These are phyloP conservation scores for Plutomurus gul DNA, from an alignment of 1,140 invertebrate species.

Conservation along the genomic window DNA sequence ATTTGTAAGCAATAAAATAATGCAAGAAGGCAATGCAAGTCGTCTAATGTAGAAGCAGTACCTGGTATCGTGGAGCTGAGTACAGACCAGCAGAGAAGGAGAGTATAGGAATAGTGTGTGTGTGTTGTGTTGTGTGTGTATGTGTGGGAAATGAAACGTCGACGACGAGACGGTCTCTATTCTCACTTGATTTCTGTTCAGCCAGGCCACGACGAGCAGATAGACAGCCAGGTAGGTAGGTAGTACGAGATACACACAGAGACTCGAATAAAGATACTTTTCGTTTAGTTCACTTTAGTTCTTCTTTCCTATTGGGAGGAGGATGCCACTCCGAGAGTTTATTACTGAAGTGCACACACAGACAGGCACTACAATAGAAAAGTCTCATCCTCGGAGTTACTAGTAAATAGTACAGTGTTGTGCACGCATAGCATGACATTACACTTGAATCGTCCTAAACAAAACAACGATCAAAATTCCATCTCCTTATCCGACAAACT, in stretches of 20 bases:
- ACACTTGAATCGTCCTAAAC: conserved; percentile 17
- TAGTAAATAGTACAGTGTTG: too few relatives aligned
- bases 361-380: not conserved
- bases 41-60: too few relatives aligned
- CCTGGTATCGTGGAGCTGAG: too few relatives aligned
- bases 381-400: too few relatives aligned
- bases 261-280: not conserved
- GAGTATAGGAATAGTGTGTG: too few relatives aligned
- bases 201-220: too few relatives aligned
- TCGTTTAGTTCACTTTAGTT: conserved; percentile 21
- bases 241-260: not conserved
- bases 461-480: conserved; percentile 24
- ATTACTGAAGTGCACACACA: not conserved
- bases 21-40: too few relatives aligned
- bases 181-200: conserved; percentile 26
- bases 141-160: conserved; percentile 6
- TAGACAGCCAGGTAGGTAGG: not conserved
- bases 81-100: too few relatives aligned
- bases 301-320: conserved; percentile 28
- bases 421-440: not conserved
- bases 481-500: conserved; percentile 21
- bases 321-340: not conserved
- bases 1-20: too few relatives aligned
- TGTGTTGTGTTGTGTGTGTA: not conserved
- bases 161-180: not conserved